These are phyloP conservation scores for Leptobrachium ailaonicum DNA, from an alignment of 2,113 vertebrate species.

Conservation along the genomic window DNA sequence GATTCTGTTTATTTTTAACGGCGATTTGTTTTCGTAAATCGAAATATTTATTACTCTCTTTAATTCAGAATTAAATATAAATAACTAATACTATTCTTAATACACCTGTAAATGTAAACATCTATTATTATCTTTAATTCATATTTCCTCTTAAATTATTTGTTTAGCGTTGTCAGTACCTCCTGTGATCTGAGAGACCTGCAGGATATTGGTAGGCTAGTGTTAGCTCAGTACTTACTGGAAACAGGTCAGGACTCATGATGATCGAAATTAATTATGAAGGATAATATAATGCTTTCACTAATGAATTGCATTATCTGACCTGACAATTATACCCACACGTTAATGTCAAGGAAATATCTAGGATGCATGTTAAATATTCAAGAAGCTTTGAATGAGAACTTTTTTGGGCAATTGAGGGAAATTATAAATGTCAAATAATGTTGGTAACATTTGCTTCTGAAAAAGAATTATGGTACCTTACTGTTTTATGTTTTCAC, in stretches of 20 bases:
- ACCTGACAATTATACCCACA: conserved; percentile 28
- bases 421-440: conserved; percentile 6
- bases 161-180: neutral
- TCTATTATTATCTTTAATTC: too few relatives aligned
- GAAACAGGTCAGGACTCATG: conserved; percentile 27
- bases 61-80: too few relatives aligned
- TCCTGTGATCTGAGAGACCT: conserved; percentile 18
- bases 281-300: conserved; percentile 16
- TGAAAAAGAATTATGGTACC: neutral
- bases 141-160: too few relatives aligned
- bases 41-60: too few relatives aligned
- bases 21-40: too few relatives aligned
- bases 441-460: neutral
- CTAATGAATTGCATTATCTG: conserved; percentile 34
- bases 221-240: conserved; percentile 14
- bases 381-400: conserved; percentile 41
- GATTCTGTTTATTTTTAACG: too few relatives aligned
- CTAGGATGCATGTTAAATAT: conserved; percentile 35
- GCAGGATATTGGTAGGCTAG: conserved; percentile 5
- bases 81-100: too few relatives aligned
- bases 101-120: too few relatives aligned
- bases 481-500: neutral
- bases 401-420: conserved; percentile 14
- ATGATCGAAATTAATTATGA: conserved; percentile 37
- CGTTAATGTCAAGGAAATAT: conserved; percentile 23